These are phyloP conservation scores for Sinella curviseta DNA, from an alignment of 1,140 invertebrate genomes.

Conservation along the genomic window DNA sequence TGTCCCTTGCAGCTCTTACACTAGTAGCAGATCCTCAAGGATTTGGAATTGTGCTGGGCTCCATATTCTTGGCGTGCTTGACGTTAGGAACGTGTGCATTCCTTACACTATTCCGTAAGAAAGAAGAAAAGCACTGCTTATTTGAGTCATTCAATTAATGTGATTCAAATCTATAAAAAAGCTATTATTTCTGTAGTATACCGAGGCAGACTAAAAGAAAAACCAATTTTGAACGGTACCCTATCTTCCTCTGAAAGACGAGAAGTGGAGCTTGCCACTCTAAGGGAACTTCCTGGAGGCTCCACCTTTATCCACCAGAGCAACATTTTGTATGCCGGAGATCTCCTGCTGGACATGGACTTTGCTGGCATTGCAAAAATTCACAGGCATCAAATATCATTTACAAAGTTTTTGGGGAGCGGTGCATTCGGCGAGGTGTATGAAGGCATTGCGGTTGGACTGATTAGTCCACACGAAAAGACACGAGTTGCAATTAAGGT, in stretches of 20 bases:
- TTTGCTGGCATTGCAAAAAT: slow-evolving; percentile 79
- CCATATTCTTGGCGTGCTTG: slow-evolving; percentile 53
- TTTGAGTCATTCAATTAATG: slow-evolving; percentile 42
- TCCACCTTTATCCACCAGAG: slow-evolving; percentile 73
- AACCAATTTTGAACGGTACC: slow-evolving; percentile 60
- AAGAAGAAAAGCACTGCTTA: no score
- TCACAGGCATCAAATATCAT: slow-evolving; percentile 72
- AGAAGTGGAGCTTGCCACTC: slow-evolving; percentile 81
- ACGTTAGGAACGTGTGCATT: slow-evolving; percentile 37
- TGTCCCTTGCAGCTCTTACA: slow-evolving; percentile 61
- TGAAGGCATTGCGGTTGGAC: slow-evolving; percentile 73
- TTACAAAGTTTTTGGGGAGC: slow-evolving; percentile 85
- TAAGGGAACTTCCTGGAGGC: slow-evolving; percentile 76
- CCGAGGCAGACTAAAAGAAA: slow-evolving; percentile 58
- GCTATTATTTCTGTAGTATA: slow-evolving; percentile 39
- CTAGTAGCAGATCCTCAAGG: slow-evolving; percentile 62
- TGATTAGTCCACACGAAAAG: slow-evolving; percentile 57
- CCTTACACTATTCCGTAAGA: slow-evolving; percentile 58
- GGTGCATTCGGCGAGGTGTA: slow-evolving; percentile 97
- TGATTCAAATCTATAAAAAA: slow-evolving; percentile 2
- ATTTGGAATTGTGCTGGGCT: slow-evolving; percentile 62
- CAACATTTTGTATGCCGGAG: slow-evolving; percentile 71
- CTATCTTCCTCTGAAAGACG: slow-evolving; percentile 56
- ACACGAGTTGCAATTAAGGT: slow-evolving; percentile 84
- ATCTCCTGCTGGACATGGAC: slow-evolving; percentile 63